Evolutionary conservation across 2,113 vertebrate genomes (phyloP), one percentile per base, ranked within the genome.

Genomic region (Penelope pileata): DNA sequence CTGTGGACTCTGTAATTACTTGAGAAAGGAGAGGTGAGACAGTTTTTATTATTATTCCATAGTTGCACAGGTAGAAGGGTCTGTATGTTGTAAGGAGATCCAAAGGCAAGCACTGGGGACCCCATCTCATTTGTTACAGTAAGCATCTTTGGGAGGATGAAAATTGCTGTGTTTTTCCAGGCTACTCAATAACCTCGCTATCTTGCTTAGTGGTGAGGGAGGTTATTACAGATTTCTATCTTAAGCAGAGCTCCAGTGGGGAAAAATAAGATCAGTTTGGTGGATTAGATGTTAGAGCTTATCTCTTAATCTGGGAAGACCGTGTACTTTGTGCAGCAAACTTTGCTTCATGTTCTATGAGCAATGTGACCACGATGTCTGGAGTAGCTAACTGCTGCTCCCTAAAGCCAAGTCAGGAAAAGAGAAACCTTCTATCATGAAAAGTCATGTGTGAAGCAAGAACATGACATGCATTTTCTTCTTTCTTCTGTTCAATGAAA

Each of bases 331-430:
- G 30, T 32, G 38, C 43, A 70, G 54, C 51, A 63, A 58, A 74
- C 38, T 77, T 69, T 40, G 42, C 68, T 62, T 47, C 4, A 0
- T 19, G 4, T 30, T 68, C 43, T 47, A 5, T 18, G 26, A 58
- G 42, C 30, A 10, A 40, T 14, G 48, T 17, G 75, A n/a, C 40
- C 0, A 0, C 54, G 67, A 29, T 76, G n/a, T 2, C 48, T 77
- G 75, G 40, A 73, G 64, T 11, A 90, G 78, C 19, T 6, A 62
- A 45, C 80, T 93, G 83, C 83, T 91, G 94, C 91, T 90, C 94
- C 59, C 93, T 70, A 42, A 54, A 83, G 77, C 43, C 1, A 0
- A 67, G 76, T 16, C 53, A 22, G 54, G 48, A 36, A 36, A 80
- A 73, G 70, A 64, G n/a, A 26, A 36, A 7, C 32, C 29, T 82